Evolutionary conservation across 1,140 invertebrate species (phyloP), one percentile per base, ranked within the genome.

Genomic region (Tetragonula clypearis): DNA sequence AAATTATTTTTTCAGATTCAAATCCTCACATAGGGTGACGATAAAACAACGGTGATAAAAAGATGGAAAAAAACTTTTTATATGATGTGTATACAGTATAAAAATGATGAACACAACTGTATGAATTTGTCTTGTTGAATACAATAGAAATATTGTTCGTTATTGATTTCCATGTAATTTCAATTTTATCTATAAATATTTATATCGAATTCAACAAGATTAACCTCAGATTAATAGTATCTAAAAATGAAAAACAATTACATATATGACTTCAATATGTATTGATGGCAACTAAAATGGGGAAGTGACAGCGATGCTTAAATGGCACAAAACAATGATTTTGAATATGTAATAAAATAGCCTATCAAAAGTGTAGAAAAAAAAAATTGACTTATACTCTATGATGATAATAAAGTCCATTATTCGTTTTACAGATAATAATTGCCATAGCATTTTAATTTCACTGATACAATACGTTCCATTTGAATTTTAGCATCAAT

Each of bases 331-430:
- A 82, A 86, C 53, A 65, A 77, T 80, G 66, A 85, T 77, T n/a
- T 87, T 23, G 56, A 69, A 62, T 73, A 68, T 84, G 68, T 55
- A 86, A 79, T 74, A 79, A 84, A 73, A 74, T 74, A 86, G 21
- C 55, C 71, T 84, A 86, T 84, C n/a, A 35, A 84, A 78, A 62
- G 83, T 11, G 58, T 73, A 60, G n/a, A 74, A 89, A 88, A 88
- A 80, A 76, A 49, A 49, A 53, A 55, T 68, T 69, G n/a, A 79
- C 56, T 85, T 80, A 82, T 35, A 82, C 14, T 41, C 60, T 83
- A 84, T 21, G 71, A 84, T 21, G 71, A 58, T 84, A 77, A 87
- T 87, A 77, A 88, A 84, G 55, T 87, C 41, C 68, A 68, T 74
- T 58, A 68, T 66, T 66, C 55, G 56, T 82, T 88, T 75, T 65